phyloP scores from a whole-genome alignment of 2,797 vertebrate species.

The Miichthys miiuy region DNA sequence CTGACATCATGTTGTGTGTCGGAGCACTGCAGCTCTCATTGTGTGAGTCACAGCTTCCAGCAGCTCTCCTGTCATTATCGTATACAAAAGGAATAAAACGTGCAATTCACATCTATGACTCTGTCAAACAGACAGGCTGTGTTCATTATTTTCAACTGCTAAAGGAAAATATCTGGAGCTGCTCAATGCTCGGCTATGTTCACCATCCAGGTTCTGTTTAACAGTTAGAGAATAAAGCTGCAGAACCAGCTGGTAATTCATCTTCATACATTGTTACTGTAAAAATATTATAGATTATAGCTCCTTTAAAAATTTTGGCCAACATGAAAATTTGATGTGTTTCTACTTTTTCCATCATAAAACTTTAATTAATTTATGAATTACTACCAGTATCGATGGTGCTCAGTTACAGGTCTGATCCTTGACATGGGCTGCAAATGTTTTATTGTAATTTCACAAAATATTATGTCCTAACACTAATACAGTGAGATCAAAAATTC shows the following conservation, averaged over 20 bases:
- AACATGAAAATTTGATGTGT: not conserved
- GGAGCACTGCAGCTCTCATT: slow-evolving; percentile 49
- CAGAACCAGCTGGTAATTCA: too few relatives aligned
- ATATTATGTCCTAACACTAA: too few relatives aligned
- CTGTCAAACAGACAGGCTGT: too few relatives aligned
- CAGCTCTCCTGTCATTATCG: not conserved
- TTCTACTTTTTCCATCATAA: not conserved
- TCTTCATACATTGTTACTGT: not conserved
- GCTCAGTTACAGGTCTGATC: not conserved
- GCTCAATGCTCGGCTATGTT: not conserved
- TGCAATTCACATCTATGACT: not conserved
- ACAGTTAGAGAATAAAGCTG: too few relatives aligned
- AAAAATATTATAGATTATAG: not conserved
- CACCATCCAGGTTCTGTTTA: too few relatives aligned
- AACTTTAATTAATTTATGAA: not conserved
- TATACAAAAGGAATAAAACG: not conserved
- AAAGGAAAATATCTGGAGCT: too few relatives aligned
- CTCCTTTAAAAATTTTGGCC: not conserved
- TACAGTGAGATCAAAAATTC: too few relatives aligned
- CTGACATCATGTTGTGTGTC: slow-evolving; percentile 53
- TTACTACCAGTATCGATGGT: not conserved
- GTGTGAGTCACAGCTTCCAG: slow-evolving; percentile 7
- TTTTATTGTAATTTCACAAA: too few relatives aligned
- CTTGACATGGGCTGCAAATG: too few relatives aligned
- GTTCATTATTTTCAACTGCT: too few relatives aligned